Evolutionary conservation across 37 sponge, comb jelly and placozoan genomes (phyloP), one percentile per base, ranked within the genome.

Genomic region (Bolinopsis microptera): DNA sequence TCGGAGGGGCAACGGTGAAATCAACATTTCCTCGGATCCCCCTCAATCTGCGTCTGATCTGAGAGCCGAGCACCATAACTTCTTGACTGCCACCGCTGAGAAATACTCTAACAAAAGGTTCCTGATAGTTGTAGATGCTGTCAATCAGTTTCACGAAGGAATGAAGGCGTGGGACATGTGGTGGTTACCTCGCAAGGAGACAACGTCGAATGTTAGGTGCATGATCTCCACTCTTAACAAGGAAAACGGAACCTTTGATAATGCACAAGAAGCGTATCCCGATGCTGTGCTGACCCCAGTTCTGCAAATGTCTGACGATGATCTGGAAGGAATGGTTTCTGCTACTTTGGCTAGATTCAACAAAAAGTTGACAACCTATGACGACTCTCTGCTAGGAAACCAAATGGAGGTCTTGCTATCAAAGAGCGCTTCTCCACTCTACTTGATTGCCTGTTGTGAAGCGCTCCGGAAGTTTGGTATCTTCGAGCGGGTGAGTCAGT

Each of bases 91-190:
- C 2, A 27, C 75, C 3, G 75, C 75, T 27, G 31, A 72, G 3
- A 24, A 30, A 72, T 30, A 72, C 75, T 24, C 75, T 72, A 24
- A 72, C 18, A 30, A 24, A 24, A 5, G 3, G 75, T 30, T 72
- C 18, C 3, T 72, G 31, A 72, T 72, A 24, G 31, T 72, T 5
- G 75, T 72, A 24, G 75, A 72, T 24, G 75, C 75, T 24, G 75
- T 72, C 5, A 72, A 72, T 24, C 75, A 72, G 75, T 72, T 72
- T 27, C 3, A 24, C 75, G 31, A 21, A 8, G 25, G 31, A 21
- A 27, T 72, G 31, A 72, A 24, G 18, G 75, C 75, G 26, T 72
- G 75, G 75, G 31, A 72, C 75, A 72, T 72, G 75, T 72, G 75
- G 75, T 72, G 75, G 75, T 21, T 72, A 72, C 26, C 31, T 3